Conservation (phyloP, 2,888 invertebrate species). For the Griposia aprilina region DNA sequence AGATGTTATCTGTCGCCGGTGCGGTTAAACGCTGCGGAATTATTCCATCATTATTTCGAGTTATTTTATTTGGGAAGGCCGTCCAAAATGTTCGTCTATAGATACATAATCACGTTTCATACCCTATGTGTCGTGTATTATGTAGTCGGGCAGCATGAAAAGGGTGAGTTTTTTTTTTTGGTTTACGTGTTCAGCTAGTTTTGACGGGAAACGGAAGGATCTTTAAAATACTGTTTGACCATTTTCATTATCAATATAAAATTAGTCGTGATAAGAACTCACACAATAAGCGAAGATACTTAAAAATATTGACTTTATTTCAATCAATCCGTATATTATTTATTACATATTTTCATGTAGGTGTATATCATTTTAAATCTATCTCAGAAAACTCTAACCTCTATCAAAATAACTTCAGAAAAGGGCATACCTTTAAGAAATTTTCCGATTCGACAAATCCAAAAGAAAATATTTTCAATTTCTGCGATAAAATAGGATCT, state of each 20-base stretch:
- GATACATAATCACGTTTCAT: slow-evolving; percentile 54
- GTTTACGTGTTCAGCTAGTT: neutral
- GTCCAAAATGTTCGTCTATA: slow-evolving; percentile 63
- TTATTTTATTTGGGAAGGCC: slow-evolving; percentile 60
- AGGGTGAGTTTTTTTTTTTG: slow-evolving; percentile 62
- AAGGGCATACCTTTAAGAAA: neutral
- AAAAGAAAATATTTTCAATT: neutral
- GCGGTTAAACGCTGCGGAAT: slow-evolving; percentile 63
- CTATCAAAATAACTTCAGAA: neutral
- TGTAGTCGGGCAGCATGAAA: slow-evolving; percentile 62
- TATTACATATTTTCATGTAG: neutral
- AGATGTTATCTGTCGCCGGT: slow-evolving; percentile 63
- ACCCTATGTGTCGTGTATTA: slow-evolving; percentile 39
- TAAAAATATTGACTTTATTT: neutral
- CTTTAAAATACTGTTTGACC: neutral
- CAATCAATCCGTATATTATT: neutral
- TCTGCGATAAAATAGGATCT: no score
- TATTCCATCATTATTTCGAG: slow-evolving; percentile 63
- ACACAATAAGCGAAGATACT: neutral
- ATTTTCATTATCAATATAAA: neutral
- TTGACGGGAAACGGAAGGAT: neutral
- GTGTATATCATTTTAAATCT: neutral
- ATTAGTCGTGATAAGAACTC: neutral
- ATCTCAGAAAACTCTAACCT: neutral
- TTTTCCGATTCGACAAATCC: neutral